Base-by-base conservation (phyloP, 2,888 invertebrate species). In the Stenurella melanura region DNA sequence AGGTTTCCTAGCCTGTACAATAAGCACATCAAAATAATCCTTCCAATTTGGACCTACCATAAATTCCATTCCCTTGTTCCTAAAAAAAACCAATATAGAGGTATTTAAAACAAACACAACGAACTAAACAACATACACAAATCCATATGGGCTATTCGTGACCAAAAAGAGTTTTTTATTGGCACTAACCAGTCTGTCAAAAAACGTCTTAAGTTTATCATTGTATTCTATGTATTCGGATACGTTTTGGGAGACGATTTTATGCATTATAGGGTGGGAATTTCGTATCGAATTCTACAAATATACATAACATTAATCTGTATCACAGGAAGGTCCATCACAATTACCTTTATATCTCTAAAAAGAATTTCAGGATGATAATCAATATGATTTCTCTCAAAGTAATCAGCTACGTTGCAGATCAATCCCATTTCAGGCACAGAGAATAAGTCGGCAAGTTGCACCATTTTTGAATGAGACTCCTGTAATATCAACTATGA, bases 311-410 rank as follows among this genome's bases (percentile, higher is more conserved):
- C 21, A 54, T 73, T 38, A 21, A 19, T n/a, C 42, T 11, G 42
- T n/a, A 68, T 17, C 63, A 61, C 18, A 34, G 56, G 15, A 6
- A 57, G 19, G 5, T 17, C 63, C 21, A 26, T 38, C 30, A 21
- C 38, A 73, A 76, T 85, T 90, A 97, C 97, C 92, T 96, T 95
- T 0, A 98, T 96, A 90, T 98, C 98, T 87, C 96, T 93, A 89
- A 98, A 99, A 34, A 99, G 92, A 86, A 98, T 97, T 90, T 98
- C 97, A 0, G 99, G 97, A 90, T 98, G 96, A 89, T 96, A 99
- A 86, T 96, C 96, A 81, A 98, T 96, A 83, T 95, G 94, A 89
- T 97, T 95, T 72, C 92, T 92, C 81, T 96, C 94, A 87, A 98
- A 98, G 90, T 95, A 97, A 90, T 98, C 97, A 0, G 97, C 96